Evolutionary conservation across 2,113 vertebrate species (phyloP), one percentile per base, ranked within the genome.

Genomic region (Chloropsis hardwickii): DNA sequence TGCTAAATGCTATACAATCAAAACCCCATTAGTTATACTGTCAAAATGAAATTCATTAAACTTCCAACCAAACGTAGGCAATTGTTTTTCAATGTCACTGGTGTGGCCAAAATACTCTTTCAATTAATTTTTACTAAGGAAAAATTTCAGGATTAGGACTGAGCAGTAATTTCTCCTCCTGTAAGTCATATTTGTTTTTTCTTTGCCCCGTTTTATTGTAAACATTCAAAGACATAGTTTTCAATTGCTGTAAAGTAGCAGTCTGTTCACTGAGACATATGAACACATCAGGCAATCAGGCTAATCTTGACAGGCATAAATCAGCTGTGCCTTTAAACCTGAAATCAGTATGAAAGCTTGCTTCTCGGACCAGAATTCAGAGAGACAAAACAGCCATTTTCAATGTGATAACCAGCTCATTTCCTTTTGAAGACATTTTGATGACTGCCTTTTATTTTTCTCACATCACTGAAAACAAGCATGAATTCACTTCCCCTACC

Each of bases 1-100:
- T 37, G 33, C 21, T 93, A 71, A 92, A 93, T 17, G 29, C 20
- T 62, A 76, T 64, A 81, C 80, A 86, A n/a, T 95, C 60, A 92
- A 94, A 97, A 77, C 62, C 29, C 47, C 56, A 74, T 88, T 95
- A 93, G 50, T 92, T 77, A 44, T 42, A 78, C 35, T 88, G 82
- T 92, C 79, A 97, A 88, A 90, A 86, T 22, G 18, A 65, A 81
- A 81, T 83, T 90, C 64, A 70, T 92, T 92, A 39, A 65, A 86
- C 39, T 86, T 94, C 64, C 28, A 70, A 23, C 20, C 1, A 3
- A 86, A 83, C 67, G 35, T 58, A 86, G 47, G 44, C n/a, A 77
- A 83, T 86, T 92, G 39, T 86, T 90, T 82, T 78, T 93, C 80
- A 77, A 18, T 74, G 76, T 86, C 64, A 66, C 28, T 14, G 2